Conservation (phyloP, 1,140 invertebrate species). For the Megalonaias nervosa region DNA sequence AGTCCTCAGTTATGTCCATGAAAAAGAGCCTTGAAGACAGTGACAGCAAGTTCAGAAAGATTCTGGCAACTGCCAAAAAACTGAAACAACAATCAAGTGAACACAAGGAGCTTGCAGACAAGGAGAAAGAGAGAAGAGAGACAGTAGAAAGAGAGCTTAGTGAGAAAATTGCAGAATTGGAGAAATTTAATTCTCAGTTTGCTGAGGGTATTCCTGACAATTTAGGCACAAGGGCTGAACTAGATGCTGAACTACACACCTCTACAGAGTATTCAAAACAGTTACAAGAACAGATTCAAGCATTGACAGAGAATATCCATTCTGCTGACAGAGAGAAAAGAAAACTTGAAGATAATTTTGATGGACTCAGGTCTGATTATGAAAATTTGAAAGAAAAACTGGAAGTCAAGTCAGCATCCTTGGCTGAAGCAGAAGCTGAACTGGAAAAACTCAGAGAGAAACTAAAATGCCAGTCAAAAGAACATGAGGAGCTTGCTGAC, state of each 20-base stretch:
- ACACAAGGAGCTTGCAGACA: slow-evolving; percentile 26
- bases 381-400: slow-evolving; percentile 10
- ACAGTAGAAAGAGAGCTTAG: slow-evolving; percentile 26
- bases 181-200: slow-evolving; percentile 28
- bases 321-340: slow-evolving; percentile 11
- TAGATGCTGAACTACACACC: slow-evolving; percentile 34
- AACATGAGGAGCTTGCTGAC: not conserved
- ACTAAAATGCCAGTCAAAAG: not conserved
- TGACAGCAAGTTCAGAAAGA: slow-evolving; percentile 58
- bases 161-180: slow-evolving; percentile 20
- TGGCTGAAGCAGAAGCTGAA: not conserved
- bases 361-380: slow-evolving; percentile 8
- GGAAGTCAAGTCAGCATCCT: slow-evolving; percentile 25
- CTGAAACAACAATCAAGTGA: slow-evolving; percentile 58
- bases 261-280: slow-evolving; percentile 51
- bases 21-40: slow-evolving; percentile 51
- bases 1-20: slow-evolving; percentile 32
- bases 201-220: slow-evolving; percentile 11
- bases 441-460: slow-evolving; percentile 2
- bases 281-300: slow-evolving; percentile 52
- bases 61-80: slow-evolving; percentile 65
- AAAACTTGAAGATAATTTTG: slow-evolving; percentile 15
- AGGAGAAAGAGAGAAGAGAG: slow-evolving; percentile 21
- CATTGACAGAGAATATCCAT: slow-evolving; percentile 42
- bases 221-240: not conserved